Conservation (phyloP, 2,888 invertebrate genomes). For the Caenorhabditis sp. region DNA sequence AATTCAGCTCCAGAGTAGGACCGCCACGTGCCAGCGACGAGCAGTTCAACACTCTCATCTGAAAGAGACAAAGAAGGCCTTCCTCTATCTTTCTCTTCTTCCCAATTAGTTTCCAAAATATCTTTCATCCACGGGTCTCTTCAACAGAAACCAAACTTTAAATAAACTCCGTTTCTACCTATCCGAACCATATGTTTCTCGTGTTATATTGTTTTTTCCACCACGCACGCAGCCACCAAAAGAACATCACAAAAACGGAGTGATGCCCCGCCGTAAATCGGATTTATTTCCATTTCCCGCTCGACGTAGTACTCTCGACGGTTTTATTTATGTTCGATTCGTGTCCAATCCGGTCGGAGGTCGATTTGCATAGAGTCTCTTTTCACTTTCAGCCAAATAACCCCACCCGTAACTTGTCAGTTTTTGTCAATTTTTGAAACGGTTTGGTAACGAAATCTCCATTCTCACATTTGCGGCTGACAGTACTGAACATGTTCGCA, state of each 20-base stretch:
- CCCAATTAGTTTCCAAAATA: background rate
- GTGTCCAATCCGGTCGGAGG: constrained; percentile 58
- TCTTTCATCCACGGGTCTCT: background rate
- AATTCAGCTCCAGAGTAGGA: constrained; percentile 41
- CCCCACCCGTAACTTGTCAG: background rate
- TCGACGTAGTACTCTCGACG: background rate
- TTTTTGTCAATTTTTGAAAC: constrained; percentile 12
- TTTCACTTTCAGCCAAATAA: background rate
- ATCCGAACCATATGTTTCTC: background rate
- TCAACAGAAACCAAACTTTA: background rate
- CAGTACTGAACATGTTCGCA: background rate
- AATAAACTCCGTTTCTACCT: background rate
- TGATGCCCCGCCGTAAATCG: no score
- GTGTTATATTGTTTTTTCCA: background rate
- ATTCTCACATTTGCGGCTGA: background rate
- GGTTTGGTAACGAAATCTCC: background rate
- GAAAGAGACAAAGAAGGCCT: no score
- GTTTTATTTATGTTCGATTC: constrained; percentile 4
- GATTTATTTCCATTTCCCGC: constrained; percentile 1
- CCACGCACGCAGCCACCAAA: background rate
- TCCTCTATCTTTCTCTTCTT: background rate
- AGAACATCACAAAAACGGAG: constrained; percentile 11
- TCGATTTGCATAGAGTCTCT: constrained; percentile 50
- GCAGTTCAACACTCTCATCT: constrained; percentile 43
- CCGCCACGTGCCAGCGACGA: constrained; percentile 28